A percentile compares a stretch with the other conserved stretches of the same genome.
phyloP scores from a whole-genome alignment of 2,888 invertebrate species.

The Trilocha varians region DNA sequence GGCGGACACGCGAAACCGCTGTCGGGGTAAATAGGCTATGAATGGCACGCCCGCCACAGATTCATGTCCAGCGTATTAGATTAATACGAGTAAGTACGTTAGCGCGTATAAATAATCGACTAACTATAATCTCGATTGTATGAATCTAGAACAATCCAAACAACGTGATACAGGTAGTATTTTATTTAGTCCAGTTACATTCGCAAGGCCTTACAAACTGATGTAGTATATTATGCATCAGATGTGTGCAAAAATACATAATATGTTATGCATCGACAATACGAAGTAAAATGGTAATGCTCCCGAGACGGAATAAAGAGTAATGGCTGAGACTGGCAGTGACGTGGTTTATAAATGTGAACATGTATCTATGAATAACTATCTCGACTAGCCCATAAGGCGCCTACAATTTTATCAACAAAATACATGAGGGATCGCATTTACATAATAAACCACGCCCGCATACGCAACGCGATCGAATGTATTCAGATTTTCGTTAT shows the following conservation, averaged over 20 bases:
- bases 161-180: too few relatives aligned
- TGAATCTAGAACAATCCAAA: too few relatives aligned
- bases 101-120: neutral
- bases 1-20: slow-evolving; percentile 22
- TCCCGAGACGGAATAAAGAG: too few relatives aligned
- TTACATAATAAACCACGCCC: slow-evolving; percentile 55
- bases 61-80: neutral
- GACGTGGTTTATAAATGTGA: neutral
- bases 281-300: neutral
- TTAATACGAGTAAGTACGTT: neutral
- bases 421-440: slow-evolving; percentile 50
- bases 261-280: neutral
- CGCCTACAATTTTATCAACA: slow-evolving; percentile 51
- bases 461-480: slow-evolving; percentile 34
- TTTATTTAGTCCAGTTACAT: too few relatives aligned
- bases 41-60: neutral
- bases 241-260: too few relatives aligned
- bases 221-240: too few relatives aligned
- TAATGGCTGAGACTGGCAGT: too few relatives aligned
- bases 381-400: slow-evolving; percentile 14
- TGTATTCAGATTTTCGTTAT: slow-evolving; percentile 56
- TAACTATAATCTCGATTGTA: neutral
- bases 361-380: neutral
- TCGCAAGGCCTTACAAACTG: too few relatives aligned
- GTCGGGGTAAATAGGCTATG: slow-evolving; percentile 2